These are phyloP conservation scores for Gambelia wislizenii DNA, from an alignment of 2,797 vertebrate species.

Conservation along the genomic window DNA sequence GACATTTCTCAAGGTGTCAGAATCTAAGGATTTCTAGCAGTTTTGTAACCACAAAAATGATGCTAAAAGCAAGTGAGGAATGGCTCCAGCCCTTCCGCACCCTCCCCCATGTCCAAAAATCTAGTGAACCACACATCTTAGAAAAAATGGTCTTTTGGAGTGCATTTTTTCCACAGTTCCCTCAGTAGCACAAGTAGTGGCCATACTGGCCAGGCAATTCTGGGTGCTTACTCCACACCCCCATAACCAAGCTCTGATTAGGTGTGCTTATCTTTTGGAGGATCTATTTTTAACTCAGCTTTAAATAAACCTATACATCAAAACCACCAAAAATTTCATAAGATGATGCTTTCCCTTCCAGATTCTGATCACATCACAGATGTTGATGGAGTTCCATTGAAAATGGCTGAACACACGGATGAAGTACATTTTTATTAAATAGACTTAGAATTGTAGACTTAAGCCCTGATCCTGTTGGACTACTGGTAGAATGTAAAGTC, in stretches of 20 bases:
- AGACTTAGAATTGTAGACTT: neutral
- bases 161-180: no score
- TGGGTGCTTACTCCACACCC: no score
- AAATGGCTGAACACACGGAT: neutral
- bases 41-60: neutral
- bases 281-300: no score
- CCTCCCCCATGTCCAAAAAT: neutral
- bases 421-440: neutral
- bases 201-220: no score
- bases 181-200: no score
- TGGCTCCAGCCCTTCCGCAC: conserved; percentile 36
- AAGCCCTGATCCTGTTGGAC: no score
- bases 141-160: neutral
- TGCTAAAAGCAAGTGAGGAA: conserved; percentile 42
- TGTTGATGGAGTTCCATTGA: neutral
- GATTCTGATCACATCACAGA: no score
- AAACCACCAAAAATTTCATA: neutral
- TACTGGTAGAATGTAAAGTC: no score
- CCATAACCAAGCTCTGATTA: no score
- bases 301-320: neutral
- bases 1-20: conserved; percentile 6
- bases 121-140: neutral
- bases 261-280: no score
- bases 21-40: conserved; percentile 47
- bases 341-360: neutral